Percentiles rank a stretch among this genome's conserved stretches.
Conservation (phyloP, 2,113 vertebrate species). For the Neolamprologus caudopunctatus region DNA sequence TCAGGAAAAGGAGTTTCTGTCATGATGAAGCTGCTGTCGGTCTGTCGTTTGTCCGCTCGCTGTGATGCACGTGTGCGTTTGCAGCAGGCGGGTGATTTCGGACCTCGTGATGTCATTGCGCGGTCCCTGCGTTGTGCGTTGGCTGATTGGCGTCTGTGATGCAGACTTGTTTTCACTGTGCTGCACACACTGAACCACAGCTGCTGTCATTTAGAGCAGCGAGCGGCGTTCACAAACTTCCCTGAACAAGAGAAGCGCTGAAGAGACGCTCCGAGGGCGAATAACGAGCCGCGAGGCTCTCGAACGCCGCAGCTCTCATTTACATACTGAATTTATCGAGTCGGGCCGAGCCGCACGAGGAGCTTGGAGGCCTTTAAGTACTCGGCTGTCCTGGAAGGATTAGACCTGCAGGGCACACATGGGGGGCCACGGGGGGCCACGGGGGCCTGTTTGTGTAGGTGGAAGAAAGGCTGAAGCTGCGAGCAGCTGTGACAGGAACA, state of each 20-base stretch:
- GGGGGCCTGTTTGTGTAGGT: neutral
- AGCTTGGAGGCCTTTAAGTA: neutral
- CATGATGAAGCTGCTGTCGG: neutral
- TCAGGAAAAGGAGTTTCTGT: neutral
- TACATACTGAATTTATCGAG: neutral
- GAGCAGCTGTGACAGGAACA: neutral
- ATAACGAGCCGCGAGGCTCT: neutral
- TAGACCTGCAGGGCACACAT: neutral
- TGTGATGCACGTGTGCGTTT: neutral
- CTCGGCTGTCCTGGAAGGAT: neutral
- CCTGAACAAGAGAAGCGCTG: neutral
- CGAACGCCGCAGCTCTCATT: neutral
- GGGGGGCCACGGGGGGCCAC: neutral
- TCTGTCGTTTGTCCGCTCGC: neutral
- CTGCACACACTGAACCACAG: neutral
- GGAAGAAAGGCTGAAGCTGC: neutral
- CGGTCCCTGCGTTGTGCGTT: neutral
- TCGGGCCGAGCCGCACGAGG: neutral
- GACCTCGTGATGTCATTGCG: neutral
- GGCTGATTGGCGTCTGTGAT: neutral
- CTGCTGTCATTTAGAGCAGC: neutral
- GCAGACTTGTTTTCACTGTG: neutral
- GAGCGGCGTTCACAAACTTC: neutral
- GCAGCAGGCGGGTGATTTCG: neutral
- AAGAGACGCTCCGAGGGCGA: neutral